Evolutionary conservation across 2,888 invertebrate genomes (phyloP).

Genomic region (Cacoxenus indagator): DNA sequence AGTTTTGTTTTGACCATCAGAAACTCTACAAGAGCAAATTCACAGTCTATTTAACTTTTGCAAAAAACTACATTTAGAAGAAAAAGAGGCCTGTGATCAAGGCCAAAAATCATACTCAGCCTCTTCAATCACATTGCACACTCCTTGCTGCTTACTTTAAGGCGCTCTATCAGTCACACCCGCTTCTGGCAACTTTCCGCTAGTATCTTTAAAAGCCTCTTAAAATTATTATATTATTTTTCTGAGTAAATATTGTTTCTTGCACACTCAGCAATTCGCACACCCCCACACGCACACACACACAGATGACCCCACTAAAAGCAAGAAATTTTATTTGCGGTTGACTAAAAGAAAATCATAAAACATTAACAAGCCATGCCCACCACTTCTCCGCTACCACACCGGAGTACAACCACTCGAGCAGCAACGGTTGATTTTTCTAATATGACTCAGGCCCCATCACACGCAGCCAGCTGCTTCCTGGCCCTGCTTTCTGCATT

Average conservation of each 20-base stretch:
- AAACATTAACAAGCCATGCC: conserved; percentile 6
- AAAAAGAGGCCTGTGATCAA: too few relatives aligned
- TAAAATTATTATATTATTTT: not conserved
- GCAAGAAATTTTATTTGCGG: conserved; percentile 3
- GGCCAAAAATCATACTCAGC: too few relatives aligned
- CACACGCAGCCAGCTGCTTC: too few relatives aligned
- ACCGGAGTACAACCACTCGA: not conserved
- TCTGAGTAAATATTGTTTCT: not conserved
- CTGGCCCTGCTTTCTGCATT: conserved; percentile 34
- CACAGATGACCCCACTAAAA: not conserved
- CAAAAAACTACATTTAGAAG: too few relatives aligned
- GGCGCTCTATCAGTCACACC: too few relatives aligned
- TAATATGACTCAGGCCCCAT: not conserved
- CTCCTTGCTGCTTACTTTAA: too few relatives aligned
- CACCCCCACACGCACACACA: not conserved
- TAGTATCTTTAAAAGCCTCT: not conserved
- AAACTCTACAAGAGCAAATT: too few relatives aligned
- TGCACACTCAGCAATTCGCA: not conserved
- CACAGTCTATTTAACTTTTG: too few relatives aligned
- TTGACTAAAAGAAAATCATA: conserved; percentile 3
- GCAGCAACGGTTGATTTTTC: conserved; percentile 4
- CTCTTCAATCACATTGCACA: too few relatives aligned
- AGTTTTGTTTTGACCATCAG: too few relatives aligned
- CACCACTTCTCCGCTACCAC: not conserved
- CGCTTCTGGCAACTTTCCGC: not conserved